Base-by-base conservation (phyloP, 2,888 invertebrate species). In the Oithona nana region DNA sequence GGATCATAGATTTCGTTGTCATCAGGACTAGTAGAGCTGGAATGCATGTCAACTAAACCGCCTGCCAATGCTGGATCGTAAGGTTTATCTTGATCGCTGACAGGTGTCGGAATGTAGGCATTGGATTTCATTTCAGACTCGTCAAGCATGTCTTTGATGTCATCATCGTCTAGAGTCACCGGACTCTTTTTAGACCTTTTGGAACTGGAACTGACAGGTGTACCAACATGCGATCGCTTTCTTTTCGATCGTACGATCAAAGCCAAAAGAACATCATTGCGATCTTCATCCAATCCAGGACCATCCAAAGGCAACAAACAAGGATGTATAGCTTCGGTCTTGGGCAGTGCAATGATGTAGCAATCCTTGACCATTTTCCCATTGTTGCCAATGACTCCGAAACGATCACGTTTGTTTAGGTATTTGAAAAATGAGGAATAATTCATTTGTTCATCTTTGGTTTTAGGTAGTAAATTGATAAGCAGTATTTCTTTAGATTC, bases 291-390 rank as follows among this genome's bases (percentile, higher is more conserved):
- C 24, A 59, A 49, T 22, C 59, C 59, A 6, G 59, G 59, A 11
- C 50, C 50, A 48, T 59, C 59, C 67, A 72, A 71, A 0, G 72
- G 73, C 29, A 69, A 65, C 2, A 74, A 66, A 2, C 69, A 69
- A 16, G 74, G 2, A 83, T 90, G 70, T 85, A 79, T 57, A 80
- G 78, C 68, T 80, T 82, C 69, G 81, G 82, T 65, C 1, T 83
- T 81, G 0, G 86, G 81, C 66, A 93, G 75, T 0, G 94, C 93
- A 69, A 90, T 80, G 65, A 94, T 83, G 73, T 94, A 94, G 72
- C 94, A 88, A 73, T 94, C 94, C 73, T 94, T 93, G 60, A 94
- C 84, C 64, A 82, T 81, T 66, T 83, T 83, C 61, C 83, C 83
- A 52, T 65, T 66, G 64, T 83, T 83, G 65, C 86, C 88, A 48